A percentile compares a stretch with the other conserved stretches of the same genome.
Conservation (phyloP, 2,888 invertebrate genomes). For the Drosophila vallismaia region DNA sequence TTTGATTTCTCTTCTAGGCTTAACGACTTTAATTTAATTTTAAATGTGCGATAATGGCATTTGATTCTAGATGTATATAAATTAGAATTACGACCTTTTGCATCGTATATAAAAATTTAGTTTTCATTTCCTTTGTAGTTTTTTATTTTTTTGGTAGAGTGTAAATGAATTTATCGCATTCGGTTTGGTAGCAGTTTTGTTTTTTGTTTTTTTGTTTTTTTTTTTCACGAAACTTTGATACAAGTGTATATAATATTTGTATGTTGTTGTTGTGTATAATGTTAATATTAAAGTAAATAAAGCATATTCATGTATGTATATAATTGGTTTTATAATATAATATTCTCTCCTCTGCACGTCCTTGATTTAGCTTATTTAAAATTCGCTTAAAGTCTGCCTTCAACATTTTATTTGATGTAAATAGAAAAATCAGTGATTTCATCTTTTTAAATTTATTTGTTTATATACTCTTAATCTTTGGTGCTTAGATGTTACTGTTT, state of each 20-base stretch:
- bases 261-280: constrained; percentile 57
- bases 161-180: constrained; percentile 70
- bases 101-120: constrained; percentile 66
- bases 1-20: constrained; percentile 37
- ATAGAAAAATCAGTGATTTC: constrained; percentile 72
- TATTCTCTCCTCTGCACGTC: constrained; percentile 41
- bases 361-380: constrained; percentile 61
- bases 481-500: constrained; percentile 53
- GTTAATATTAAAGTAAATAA: constrained; percentile 78
- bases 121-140: background rate
- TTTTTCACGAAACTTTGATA: constrained; percentile 56
- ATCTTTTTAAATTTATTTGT: constrained; percentile 26
- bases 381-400: constrained; percentile 76
- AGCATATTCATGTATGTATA: constrained; percentile 76
- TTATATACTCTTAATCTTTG: constrained; percentile 30
- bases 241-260: constrained; percentile 58
- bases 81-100: constrained; percentile 52
- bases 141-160: constrained; percentile 56
- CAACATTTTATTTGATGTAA: constrained; percentile 67
- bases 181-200: constrained; percentile 37
- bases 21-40: constrained; percentile 38
- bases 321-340: constrained; percentile 54
- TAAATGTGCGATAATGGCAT: constrained; percentile 58
- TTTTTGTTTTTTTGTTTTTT: constrained; percentile 1
- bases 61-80: constrained; percentile 48